Evolutionary conservation across 2,113 vertebrate genomes (phyloP), one percentile per base, ranked within the genome.

Genomic region (Pterocles orientalis): DNA sequence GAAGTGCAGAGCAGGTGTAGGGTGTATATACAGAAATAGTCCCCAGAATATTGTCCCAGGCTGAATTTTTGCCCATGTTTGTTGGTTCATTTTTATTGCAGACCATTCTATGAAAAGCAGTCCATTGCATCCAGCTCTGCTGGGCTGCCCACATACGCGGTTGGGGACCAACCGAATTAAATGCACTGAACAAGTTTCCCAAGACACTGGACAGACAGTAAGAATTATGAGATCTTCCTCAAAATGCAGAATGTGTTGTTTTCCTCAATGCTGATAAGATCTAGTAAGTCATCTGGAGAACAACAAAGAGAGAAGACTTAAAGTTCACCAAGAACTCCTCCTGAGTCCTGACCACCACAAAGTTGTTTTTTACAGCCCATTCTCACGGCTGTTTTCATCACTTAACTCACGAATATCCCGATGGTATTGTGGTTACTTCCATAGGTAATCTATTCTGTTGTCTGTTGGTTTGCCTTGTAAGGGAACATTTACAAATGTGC

Each of bases 401-500:
- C 7, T 20, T 51, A 26, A 21, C 13, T 84, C 13, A 62, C 45
- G 29, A 92, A 65, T 68, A 88, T 33, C 53, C n/a, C 12, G 36
- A 6, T 36, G 25, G 29, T 43, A 7, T 39, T 21, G 29, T 50
- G 17, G 50, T 21, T 86, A 58, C 48, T 76, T 90, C 41, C 48
- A 34, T 20, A 62, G 45, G 29, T 70, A 96, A 94, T 82, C 48
- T 81, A 70, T 96, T 89, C 91, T 24, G 7, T 24, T 65, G 28
- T 75, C 24, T 33, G 11, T 39, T 43, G 23, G 39, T 90, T 95
- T 93, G 34, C 47, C 83, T 73, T 96, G 36, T 83, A 94, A 93
- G 82, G 82, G 72, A 97, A 66, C 48, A 70, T 92, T 97, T 96
- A 72, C 85, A 92, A 85, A 91, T 82, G 71, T 93, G 58, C 3